phyloP scores from a whole-genome alignment of 2,888 invertebrate genomes.

The Psococerastis gibbosa region DNA sequence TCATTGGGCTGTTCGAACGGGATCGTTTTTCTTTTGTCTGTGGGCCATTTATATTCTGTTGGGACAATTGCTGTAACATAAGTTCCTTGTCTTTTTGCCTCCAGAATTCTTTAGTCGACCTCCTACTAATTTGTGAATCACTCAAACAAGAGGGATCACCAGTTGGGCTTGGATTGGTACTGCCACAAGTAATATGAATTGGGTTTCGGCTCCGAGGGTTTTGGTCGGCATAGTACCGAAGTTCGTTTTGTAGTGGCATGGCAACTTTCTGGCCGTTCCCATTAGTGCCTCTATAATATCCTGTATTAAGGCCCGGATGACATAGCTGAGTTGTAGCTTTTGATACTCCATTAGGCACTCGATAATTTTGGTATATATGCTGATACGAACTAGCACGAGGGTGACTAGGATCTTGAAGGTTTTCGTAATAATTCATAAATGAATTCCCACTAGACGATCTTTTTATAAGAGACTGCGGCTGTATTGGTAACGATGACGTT shows the following conservation, averaged over 20 bases:
- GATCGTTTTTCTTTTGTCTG: not conserved
- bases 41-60: slow-evolving; percentile 23
- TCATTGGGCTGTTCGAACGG: not conserved
- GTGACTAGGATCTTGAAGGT: not conserved
- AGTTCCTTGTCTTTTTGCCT: slow-evolving; percentile 36
- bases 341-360: not conserved
- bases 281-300: slow-evolving; percentile 20
- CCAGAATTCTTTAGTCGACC: slow-evolving; percentile 33
- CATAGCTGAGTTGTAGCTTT: not conserved
- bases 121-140: slow-evolving; percentile 28
- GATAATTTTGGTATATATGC: slow-evolving; percentile 7
- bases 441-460: slow-evolving; percentile 4
- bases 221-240: slow-evolving; percentile 49
- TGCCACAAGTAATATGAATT: slow-evolving; percentile 39
- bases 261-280: slow-evolving; percentile 22
- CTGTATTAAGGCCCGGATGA: slow-evolving; percentile 1
- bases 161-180: slow-evolving; percentile 13
- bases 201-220: slow-evolving; percentile 53
- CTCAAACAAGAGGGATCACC: slow-evolving; percentile 28
- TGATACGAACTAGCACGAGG: slow-evolving; percentile 2
- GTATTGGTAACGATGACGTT: slow-evolving; percentile 7
- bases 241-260: slow-evolving; percentile 26
- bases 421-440: slow-evolving; percentile 2
- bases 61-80: slow-evolving; percentile 24
- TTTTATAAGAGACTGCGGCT: slow-evolving; percentile 1